These are phyloP conservation scores for Drosophila tropicalis DNA, from an alignment of 1,140 invertebrate genomes.

Conservation along the genomic window DNA sequence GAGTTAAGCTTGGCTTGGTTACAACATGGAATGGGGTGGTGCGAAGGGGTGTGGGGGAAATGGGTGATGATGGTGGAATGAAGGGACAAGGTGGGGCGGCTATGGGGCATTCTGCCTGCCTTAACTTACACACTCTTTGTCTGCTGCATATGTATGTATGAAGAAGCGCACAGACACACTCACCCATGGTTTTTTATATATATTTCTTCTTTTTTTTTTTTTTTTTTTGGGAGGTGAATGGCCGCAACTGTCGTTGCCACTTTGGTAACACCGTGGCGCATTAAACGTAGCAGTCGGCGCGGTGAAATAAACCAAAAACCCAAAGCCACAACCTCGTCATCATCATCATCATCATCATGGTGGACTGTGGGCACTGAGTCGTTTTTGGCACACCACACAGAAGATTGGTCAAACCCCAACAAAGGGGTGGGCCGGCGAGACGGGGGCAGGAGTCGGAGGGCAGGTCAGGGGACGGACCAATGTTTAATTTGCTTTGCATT, in stretches of 20 bases:
- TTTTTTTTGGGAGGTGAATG: slow-evolving; percentile 78
- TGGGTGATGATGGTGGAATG: background rate
- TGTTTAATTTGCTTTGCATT: slow-evolving; percentile 78
- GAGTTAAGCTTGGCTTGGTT: slow-evolving; percentile 60
- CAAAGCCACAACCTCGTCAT: slow-evolving; percentile 70
- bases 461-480: slow-evolving; percentile 40
- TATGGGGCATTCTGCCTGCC: slow-evolving; percentile 24
- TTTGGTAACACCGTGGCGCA: slow-evolving; percentile 78
- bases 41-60: background rate
- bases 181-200: slow-evolving; percentile 34
- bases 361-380: slow-evolving; percentile 30
- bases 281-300: slow-evolving; percentile 69
- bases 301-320: slow-evolving; percentile 39
- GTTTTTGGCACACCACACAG: slow-evolving; percentile 57
- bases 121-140: slow-evolving; percentile 46
- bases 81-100: slow-evolving; percentile 13
- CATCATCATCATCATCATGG: slow-evolving; percentile 61
- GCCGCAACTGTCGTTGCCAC: slow-evolving; percentile 80
- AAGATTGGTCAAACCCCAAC: background rate
- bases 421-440: background rate
- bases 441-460: slow-evolving; percentile 1
- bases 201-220: slow-evolving; percentile 18
- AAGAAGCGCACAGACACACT: slow-evolving; percentile 20
- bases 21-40: slow-evolving; percentile 39
- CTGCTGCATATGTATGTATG: slow-evolving; percentile 40